Conservation (phyloP, 2,888 invertebrate species). For the Argyresthia albistria region DNA sequence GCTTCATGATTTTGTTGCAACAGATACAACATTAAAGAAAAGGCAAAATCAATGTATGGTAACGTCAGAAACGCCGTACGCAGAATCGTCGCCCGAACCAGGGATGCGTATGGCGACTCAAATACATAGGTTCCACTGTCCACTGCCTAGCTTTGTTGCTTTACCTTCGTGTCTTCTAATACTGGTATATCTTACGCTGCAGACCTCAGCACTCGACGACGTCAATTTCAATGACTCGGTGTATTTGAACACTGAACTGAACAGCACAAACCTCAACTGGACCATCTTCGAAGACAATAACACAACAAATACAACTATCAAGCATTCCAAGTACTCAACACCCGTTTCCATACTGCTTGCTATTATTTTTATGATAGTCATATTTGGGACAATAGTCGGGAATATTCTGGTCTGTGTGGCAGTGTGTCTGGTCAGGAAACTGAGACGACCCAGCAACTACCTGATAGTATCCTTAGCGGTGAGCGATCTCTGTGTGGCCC, state of each 20-base stretch:
- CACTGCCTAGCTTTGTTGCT: slow-evolving; percentile 70
- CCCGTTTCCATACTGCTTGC: slow-evolving; percentile 77
- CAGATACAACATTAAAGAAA: slow-evolving; percentile 16
- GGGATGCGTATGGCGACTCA: slow-evolving; percentile 70
- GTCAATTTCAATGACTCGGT: slow-evolving; percentile 35
- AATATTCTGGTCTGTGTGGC: slow-evolving; percentile 96
- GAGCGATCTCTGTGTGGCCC: slow-evolving; percentile 95
- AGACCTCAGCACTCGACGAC: slow-evolving; percentile 35
- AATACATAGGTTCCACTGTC: slow-evolving; percentile 51
- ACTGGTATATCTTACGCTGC: slow-evolving; percentile 48
- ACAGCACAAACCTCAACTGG: slow-evolving; percentile 38
- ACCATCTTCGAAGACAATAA: slow-evolving; percentile 43
- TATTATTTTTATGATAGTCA: slow-evolving; percentile 80
- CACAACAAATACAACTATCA: slow-evolving; percentile 36
- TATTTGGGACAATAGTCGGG: slow-evolving; percentile 86
- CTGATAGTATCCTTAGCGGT: slow-evolving; percentile 95
- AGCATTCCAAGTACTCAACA: slow-evolving; percentile 56
- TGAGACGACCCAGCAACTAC: slow-evolving; percentile 92
- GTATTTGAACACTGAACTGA: slow-evolving; percentile 26
- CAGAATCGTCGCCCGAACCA: slow-evolving; percentile 48
- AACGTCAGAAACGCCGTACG: slow-evolving; percentile 40
- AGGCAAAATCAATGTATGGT: slow-evolving; percentile 63
- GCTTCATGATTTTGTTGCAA: slow-evolving; percentile 11
- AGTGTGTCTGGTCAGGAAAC: slow-evolving; percentile 92
- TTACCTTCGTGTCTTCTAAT: slow-evolving; percentile 68